A percentile compares a stretch with the other conserved stretches of the same genome.
Evolutionary conservation across 2,113 vertebrate genomes (phyloP).

Genomic region (Cariama cristata): DNA sequence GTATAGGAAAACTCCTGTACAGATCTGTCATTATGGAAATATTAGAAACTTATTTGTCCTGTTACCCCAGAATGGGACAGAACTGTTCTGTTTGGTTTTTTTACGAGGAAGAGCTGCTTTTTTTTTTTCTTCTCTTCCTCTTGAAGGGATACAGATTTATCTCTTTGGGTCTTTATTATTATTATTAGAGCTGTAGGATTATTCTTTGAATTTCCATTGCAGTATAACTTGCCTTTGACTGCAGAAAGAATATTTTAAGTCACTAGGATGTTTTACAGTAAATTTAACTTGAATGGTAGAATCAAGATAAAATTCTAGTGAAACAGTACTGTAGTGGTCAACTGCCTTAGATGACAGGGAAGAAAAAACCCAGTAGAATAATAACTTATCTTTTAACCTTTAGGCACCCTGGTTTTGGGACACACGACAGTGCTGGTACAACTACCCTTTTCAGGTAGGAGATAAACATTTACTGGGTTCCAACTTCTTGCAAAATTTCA

Average conservation of each 20-base stretch:
- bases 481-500: background rate
- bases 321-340: background rate
- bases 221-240: background rate
- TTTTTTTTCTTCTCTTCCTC: background rate
- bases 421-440: constrained; percentile 94
- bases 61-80: background rate
- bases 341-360: background rate
- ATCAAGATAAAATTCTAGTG: background rate
- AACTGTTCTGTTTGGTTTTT: background rate
- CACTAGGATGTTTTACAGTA: background rate
- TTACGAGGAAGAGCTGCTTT: background rate
- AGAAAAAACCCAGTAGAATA: background rate
- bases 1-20: background rate
- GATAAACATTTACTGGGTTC: background rate
- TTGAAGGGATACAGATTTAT: background rate
- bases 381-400: background rate
- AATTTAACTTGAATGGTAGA: background rate
- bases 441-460: constrained; percentile 93
- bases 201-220: background rate
- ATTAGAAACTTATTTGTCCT: background rate
- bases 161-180: background rate
- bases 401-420: constrained; percentile 96
- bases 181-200: background rate
- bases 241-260: background rate
- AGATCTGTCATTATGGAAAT: background rate